These are phyloP conservation scores for Pristionchus pacificus DNA, from an alignment of 1,140 invertebrate species.

Conservation along the genomic window DNA sequence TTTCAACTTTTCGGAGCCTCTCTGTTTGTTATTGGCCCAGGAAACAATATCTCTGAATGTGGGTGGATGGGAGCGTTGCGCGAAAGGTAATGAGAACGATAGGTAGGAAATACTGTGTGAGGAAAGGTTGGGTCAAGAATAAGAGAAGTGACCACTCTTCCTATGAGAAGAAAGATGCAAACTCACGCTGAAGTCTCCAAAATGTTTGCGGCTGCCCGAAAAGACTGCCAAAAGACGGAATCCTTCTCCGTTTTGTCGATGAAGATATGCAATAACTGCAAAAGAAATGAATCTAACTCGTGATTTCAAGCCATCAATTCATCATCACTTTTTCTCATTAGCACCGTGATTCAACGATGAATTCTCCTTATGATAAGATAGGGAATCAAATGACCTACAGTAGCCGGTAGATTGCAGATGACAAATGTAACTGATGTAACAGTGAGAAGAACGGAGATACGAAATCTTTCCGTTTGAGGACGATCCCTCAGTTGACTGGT, in stretches of 20 bases:
- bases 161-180: not conserved
- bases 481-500: slow-evolving; percentile 3
- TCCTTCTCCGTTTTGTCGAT: slow-evolving; percentile 25
- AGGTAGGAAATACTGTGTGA: no score
- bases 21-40: no score
- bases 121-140: no score
- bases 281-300: not conserved
- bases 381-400: slow-evolving; percentile 5
- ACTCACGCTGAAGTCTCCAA: slow-evolving; percentile 49
- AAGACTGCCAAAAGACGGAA: slow-evolving; percentile 43
- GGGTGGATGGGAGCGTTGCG: no score
- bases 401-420: slow-evolving; percentile 47
- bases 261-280: slow-evolving; percentile 25
- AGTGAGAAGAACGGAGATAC: slow-evolving; percentile 44
- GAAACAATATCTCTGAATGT: no score
- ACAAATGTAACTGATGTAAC: slow-evolving; percentile 53
- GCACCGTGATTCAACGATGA: not conserved
- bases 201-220: slow-evolving; percentile 50
- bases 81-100: no score
- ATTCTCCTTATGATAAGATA: slow-evolving; percentile 21
- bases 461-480: slow-evolving; percentile 30
- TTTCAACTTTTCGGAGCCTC: no score
- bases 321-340: not conserved
- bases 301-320: no score
- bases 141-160: not conserved